phyloP scores from a whole-genome alignment of 2,113 vertebrate species.

The Gorsachius goisagi region DNA sequence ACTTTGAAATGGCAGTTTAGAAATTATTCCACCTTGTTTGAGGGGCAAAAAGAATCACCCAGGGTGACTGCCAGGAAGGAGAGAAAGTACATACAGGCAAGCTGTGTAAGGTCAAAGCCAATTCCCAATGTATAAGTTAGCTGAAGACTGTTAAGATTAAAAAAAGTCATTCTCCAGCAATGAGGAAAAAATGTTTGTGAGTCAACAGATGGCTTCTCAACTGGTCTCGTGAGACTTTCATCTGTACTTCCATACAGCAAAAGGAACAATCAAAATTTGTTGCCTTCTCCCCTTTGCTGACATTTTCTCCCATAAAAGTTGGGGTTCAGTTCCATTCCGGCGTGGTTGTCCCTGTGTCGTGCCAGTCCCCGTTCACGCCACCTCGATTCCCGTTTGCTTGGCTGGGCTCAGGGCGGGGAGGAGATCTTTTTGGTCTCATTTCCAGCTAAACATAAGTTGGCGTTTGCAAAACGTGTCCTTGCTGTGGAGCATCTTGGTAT shows the following conservation, averaged over 20 bases:
- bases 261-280: neutral
- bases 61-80: neutral
- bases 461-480: neutral
- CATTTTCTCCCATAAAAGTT: neutral
- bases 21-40: neutral
- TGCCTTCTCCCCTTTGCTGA: neutral
- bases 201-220: neutral
- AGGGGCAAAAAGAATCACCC: neutral
- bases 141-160: neutral
- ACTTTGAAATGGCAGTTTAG: neutral
- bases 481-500: neutral
- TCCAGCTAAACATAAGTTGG: neutral
- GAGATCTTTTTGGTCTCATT: neutral
- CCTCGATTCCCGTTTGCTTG: accelerated
- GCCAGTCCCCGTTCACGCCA: accelerated
- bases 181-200: neutral
- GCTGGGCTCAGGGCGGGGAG: neutral
- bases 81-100: neutral
- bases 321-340: neutral
- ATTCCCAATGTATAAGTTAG: neutral
- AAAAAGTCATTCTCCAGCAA: neutral
- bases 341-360: accelerated
- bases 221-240: neutral
- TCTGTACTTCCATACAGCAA: neutral
- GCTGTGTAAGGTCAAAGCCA: neutral